Evolutionary conservation across 2,113 vertebrate species (phyloP).

Genomic region (Galeopterus variegatus): DNA sequence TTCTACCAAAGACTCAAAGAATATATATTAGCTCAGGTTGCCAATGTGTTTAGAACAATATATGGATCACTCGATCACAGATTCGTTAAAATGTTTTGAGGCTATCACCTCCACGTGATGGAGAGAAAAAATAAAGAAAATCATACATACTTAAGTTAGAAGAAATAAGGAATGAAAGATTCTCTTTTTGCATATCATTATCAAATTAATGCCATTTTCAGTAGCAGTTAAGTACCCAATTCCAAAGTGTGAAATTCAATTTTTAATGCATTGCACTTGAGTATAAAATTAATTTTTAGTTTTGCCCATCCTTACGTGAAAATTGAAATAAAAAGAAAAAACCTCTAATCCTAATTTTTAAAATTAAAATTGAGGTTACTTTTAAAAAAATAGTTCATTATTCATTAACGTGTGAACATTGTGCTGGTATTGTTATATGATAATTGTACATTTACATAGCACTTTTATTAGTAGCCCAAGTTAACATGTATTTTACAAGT

Average conservation of each 20-base stretch:
- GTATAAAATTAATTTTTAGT: conserved; percentile 63
- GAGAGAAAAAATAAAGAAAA: not conserved
- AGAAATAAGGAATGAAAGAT: conserved; percentile 12
- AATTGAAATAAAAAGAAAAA: not conserved
- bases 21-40: not conserved
- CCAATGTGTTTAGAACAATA: not conserved
- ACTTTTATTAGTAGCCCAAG: conserved; percentile 61
- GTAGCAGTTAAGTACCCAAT: conserved; percentile 10
- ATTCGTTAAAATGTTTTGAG: conserved; percentile 3
- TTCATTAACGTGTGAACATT: conserved; percentile 62
- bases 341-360: conserved; percentile 45
- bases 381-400: conserved; percentile 55
- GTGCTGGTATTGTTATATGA: conserved; percentile 37
- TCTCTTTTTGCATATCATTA: conserved; percentile 61
- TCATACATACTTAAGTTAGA: not conserved
- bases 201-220: conserved; percentile 65
- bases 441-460: conserved; percentile 35
- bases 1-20: not conserved
- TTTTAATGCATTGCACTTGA: conserved; percentile 68
- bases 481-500: conserved; percentile 68
- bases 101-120: not conserved
- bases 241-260: conserved; percentile 67
- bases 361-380: conserved; percentile 56
- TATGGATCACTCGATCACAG: not conserved
- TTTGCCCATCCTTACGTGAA: conserved; percentile 40